Percentiles rank a stretch among this genome's conserved stretches.
Evolutionary conservation across 1,140 invertebrate species (phyloP).

Genomic region (Heliothis virescens): DNA sequence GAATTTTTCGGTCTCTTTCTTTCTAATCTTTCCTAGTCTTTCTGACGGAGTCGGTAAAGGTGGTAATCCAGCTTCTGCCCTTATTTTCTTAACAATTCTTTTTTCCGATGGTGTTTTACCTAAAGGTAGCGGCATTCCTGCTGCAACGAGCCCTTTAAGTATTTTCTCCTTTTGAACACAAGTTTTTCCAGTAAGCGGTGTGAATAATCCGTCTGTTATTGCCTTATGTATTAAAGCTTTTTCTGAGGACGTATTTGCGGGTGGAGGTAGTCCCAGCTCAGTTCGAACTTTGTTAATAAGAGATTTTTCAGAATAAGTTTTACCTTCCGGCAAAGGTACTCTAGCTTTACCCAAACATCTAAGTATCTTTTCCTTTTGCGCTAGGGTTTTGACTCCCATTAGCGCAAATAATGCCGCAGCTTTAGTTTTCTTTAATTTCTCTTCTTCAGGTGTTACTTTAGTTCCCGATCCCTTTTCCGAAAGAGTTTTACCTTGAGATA

Average conservation of each 20-base stretch:
- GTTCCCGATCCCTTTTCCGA: conserved; percentile 58
- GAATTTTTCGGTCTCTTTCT: conserved; percentile 66
- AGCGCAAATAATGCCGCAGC: conserved; percentile 53
- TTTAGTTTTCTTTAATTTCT: conserved; percentile 48
- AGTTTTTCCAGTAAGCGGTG: conserved; percentile 66
- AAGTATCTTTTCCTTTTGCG: conserved; percentile 55
- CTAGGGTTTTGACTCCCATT: conserved; percentile 49
- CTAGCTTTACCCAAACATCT: conserved; percentile 43
- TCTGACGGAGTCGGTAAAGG: conserved; percentile 50
- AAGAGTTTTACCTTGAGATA: conserved; percentile 56
- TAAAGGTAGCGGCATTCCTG: conserved; percentile 55
- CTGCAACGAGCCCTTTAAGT: conserved; percentile 56
- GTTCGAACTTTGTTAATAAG: conserved; percentile 50
- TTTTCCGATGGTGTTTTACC: conserved; percentile 56
- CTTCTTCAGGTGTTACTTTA: conserved; percentile 54
- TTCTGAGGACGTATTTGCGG: conserved; percentile 50
- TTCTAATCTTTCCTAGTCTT: conserved; percentile 60
- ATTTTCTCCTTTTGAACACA: conserved; percentile 64
- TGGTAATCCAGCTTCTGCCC: conserved; percentile 42
- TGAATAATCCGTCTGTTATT: conserved; percentile 59
- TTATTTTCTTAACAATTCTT: conserved; percentile 47
- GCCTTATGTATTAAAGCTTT: conserved; percentile 47
- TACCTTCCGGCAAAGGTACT: conserved; percentile 53
- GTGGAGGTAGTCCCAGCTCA: conserved; percentile 31
- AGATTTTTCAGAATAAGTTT: conserved; percentile 51